Evolutionary conservation across 2,113 vertebrate genomes (phyloP).

Genomic region (Pseudorhombus dupliciocellatus): DNA sequence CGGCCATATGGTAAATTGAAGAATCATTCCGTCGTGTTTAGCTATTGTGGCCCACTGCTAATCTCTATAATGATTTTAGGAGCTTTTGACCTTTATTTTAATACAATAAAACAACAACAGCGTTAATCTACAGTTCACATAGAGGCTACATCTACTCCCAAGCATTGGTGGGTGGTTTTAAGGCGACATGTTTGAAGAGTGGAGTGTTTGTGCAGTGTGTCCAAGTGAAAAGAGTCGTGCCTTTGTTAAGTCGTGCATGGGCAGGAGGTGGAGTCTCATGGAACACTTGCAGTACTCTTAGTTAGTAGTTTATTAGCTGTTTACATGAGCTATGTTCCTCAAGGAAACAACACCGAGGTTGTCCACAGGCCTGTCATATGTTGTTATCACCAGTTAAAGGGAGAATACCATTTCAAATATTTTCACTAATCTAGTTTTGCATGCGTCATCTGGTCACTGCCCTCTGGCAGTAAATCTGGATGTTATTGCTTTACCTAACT

Average conservation of each 20-base stretch:
- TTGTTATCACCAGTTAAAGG: background rate
- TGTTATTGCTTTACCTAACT: background rate
- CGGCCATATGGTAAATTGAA: slow-evolving; percentile 40
- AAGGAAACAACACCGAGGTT: background rate
- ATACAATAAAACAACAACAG: slow-evolving; percentile 33
- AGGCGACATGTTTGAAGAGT: slow-evolving; percentile 4
- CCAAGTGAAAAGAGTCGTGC: background rate
- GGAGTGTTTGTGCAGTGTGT: slow-evolving; percentile 21
- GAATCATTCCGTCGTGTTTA: slow-evolving; percentile 16
- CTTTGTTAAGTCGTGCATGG: background rate
- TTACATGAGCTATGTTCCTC: background rate
- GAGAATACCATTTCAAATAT: background rate
- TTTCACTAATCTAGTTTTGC: slow-evolving; percentile 5
- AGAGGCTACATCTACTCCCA: slow-evolving; percentile 11
- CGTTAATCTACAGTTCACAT: slow-evolving; percentile 19
- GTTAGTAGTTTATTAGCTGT: background rate
- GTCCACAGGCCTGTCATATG: background rate
- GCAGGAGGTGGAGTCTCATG: background rate
- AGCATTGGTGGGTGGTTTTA: slow-evolving; percentile 16
- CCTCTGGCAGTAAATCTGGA: slow-evolving; percentile 5
- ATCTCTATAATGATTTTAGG: slow-evolving; percentile 55
- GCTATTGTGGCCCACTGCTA: slow-evolving; percentile 38
- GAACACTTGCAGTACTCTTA: background rate
- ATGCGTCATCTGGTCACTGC: slow-evolving; percentile 10
- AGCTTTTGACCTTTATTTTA: slow-evolving; percentile 46